Percentiles rank a stretch among this genome's conserved stretches.
phyloP scores from a whole-genome alignment of 2,113 vertebrate genomes.

The Setophaga kirtlandii region DNA sequence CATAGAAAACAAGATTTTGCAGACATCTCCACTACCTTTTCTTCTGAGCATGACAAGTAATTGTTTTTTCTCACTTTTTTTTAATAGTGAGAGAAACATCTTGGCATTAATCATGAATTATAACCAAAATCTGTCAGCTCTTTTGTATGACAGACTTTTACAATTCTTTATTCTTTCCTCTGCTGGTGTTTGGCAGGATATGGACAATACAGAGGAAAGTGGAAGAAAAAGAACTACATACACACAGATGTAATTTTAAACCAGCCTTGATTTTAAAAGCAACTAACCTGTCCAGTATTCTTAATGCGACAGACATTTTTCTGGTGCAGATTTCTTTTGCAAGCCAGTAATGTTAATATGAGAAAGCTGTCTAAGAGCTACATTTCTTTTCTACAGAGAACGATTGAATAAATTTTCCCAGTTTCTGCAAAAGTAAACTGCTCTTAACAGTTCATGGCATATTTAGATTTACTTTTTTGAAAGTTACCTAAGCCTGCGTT shows the following conservation, averaged over 20 bases:
- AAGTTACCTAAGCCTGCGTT: background rate
- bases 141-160: background rate
- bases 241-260: background rate
- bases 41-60: background rate
- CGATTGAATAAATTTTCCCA: background rate
- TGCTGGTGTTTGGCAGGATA: background rate
- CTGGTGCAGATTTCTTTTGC: background rate
- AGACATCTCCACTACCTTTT: background rate
- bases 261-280: background rate
- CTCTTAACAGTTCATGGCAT: background rate
- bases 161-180: background rate
- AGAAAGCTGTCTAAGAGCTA: background rate
- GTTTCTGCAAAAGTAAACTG: background rate
- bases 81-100: background rate
- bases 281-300: background rate
- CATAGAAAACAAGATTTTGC: background rate
- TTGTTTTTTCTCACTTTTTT: background rate
- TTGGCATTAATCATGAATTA: background rate
- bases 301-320: background rate
- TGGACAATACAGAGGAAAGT: rapidly evolving
- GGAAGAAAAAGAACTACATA: background rate
- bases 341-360: background rate
- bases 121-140: background rate
- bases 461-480: background rate
- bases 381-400: background rate